phyloP scores from a whole-genome alignment of 2,113 vertebrate species.

The Elgaria multicarinata region DNA sequence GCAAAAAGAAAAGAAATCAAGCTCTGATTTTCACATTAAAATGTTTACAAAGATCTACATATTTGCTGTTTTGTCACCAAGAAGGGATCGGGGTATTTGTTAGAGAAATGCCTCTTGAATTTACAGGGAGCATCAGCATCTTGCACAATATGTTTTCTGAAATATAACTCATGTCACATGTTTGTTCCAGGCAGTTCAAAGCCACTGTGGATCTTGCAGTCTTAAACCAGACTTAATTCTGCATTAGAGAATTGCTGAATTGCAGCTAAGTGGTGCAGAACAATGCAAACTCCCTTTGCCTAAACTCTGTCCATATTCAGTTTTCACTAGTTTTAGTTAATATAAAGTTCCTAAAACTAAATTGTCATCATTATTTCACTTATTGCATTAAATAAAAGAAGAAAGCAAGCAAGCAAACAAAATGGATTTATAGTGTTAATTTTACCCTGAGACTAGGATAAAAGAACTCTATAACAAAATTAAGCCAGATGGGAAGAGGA shows the following conservation, averaged over 20 bases:
- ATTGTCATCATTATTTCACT: too few relatives aligned
- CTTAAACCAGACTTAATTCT: slow-evolving; percentile 5
- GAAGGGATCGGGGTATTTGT: neutral
- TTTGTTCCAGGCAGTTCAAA: neutral
- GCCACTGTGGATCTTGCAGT: neutral
- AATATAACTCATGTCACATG: neutral
- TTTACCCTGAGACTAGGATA: neutral
- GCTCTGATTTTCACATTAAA: neutral
- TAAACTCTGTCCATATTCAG: neutral
- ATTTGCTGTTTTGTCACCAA: neutral
- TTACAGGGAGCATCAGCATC: neutral
- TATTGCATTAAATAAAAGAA: too few relatives aligned
- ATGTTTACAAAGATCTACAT: neutral
- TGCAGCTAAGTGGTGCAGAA: neutral
- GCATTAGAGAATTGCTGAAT: neutral
- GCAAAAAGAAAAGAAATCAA: neutral
- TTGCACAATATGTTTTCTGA: neutral
- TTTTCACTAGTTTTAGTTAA: neutral
- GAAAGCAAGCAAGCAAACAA: too few relatives aligned
- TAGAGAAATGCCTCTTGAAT: neutral
- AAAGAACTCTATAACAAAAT: neutral
- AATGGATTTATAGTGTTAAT: neutral
- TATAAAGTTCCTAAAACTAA: neutral
- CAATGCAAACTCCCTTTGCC: neutral
- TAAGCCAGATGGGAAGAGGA: neutral